phyloP scores from a whole-genome alignment of 2,888 invertebrate species.

The Drosophila ezoana region DNA sequence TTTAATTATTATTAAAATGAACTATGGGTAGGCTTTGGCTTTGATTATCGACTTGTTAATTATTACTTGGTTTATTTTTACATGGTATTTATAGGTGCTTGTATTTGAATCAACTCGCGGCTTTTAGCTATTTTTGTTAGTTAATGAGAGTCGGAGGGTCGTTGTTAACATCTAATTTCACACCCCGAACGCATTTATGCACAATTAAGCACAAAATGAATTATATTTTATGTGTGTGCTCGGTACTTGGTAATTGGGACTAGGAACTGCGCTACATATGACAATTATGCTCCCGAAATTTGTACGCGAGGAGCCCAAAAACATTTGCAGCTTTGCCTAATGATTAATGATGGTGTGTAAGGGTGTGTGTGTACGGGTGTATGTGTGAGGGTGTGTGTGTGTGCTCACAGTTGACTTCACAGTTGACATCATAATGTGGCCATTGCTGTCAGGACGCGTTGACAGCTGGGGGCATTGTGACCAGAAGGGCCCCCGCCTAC shows the following conservation, averaged over 20 bases:
- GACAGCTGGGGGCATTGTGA: slow-evolving; percentile 56
- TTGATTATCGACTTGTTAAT: background rate
- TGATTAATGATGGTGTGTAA: slow-evolving; percentile 67
- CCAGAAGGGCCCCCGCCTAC: background rate
- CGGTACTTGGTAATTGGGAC: slow-evolving; percentile 13
- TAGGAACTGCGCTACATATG: slow-evolving; percentile 43
- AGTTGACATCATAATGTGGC: slow-evolving; percentile 76
- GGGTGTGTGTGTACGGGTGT: slow-evolving; percentile 8
- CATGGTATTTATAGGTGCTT: background rate
- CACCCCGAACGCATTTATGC: slow-evolving; percentile 47
- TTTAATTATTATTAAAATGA: background rate
- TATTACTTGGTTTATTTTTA: background rate
- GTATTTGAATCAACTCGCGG: background rate
- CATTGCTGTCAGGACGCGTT: slow-evolving; percentile 63
- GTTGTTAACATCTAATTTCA: slow-evolving; percentile 8
- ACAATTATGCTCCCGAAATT: slow-evolving; percentile 67
- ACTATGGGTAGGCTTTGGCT: background rate
- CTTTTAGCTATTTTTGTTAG: background rate
- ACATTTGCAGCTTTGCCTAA: slow-evolving; percentile 51
- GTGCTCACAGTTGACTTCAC: slow-evolving; percentile 61
- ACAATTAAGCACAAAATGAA: slow-evolving; percentile 69
- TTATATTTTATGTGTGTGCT: slow-evolving; percentile 39
- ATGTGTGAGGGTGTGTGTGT: slow-evolving; percentile 11
- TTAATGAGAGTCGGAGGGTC: slow-evolving; percentile 16
- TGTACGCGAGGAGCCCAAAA: slow-evolving; percentile 30